A percentile compares a stretch with the other conserved stretches of the same genome.
Conservation (phyloP, 2,113 vertebrate genomes). For the Mesocricetus auratus region DNA sequence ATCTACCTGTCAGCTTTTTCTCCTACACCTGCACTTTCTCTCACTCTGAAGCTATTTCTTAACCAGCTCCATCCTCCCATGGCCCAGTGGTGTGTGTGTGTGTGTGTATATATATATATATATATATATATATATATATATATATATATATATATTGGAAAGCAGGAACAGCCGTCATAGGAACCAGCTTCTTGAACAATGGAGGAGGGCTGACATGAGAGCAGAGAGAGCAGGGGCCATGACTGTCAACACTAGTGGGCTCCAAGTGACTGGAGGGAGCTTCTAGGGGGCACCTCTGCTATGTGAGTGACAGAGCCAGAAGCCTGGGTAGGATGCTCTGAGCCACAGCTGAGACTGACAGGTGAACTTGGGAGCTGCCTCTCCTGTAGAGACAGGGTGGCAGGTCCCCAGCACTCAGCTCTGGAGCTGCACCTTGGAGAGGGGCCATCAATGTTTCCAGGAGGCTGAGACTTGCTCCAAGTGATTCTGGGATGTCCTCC, state of each 20-base stretch:
- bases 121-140: no score
- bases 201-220: not conserved
- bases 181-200: not conserved
- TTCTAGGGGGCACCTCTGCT: not conserved
- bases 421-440: not conserved
- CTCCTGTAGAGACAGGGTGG: no score
- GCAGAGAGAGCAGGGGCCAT: not conserved
- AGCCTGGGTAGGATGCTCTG: not conserved
- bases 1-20: not conserved
- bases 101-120: no score
- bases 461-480: not conserved
- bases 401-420: not conserved
- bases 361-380: not conserved
- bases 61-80: not conserved
- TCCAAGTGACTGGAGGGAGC: no score
- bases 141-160: not conserved
- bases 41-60: not conserved
- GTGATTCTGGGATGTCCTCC: not conserved
- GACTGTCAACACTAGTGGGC: not conserved
- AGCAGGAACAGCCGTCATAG: not conserved
- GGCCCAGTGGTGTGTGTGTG: not conserved
- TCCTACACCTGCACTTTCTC: not conserved
- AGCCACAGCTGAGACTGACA: not conserved
- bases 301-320: not conserved
- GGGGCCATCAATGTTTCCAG: not conserved